phyloP scores from a whole-genome alignment of 2,888 invertebrate species.

The Tricholauxania praeusta region DNA sequence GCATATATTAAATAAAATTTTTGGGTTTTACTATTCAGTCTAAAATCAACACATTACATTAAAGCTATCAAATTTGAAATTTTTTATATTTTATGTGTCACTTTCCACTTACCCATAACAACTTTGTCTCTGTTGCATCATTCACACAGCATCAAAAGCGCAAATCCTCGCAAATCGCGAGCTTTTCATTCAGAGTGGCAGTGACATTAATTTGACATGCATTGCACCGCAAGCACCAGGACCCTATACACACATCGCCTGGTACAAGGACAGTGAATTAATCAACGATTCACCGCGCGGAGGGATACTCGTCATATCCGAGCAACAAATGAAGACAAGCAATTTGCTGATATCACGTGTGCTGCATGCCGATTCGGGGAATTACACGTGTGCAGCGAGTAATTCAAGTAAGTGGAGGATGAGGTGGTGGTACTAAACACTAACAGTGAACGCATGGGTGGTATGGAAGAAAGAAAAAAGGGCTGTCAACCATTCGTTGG shows the following conservation, averaged over 20 bases:
- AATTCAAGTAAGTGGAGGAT: slow-evolving; percentile 74
- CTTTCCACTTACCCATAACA: slow-evolving; percentile 3
- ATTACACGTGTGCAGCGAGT: slow-evolving; percentile 91
- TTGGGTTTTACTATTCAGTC: no score
- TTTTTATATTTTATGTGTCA: no score
- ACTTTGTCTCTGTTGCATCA: slow-evolving; percentile 51
- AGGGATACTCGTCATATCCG: slow-evolving; percentile 88
- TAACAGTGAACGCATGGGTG: background rate
- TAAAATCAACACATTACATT: no score
- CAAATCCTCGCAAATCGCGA: slow-evolving; percentile 88
- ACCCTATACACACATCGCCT: slow-evolving; percentile 80
- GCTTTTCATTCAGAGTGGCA: slow-evolving; percentile 88
- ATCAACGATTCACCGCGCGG: slow-evolving; percentile 89
- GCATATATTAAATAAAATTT: no score
- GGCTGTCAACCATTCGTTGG: no score
- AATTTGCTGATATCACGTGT: slow-evolving; percentile 84
- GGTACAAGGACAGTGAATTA: slow-evolving; percentile 86
- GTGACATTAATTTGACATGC: slow-evolving; percentile 92
- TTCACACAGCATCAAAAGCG: slow-evolving; percentile 84
- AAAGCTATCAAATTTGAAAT: no score
- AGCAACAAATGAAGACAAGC: slow-evolving; percentile 86
- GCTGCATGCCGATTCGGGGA: slow-evolving; percentile 74
- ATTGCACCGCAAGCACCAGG: slow-evolving; percentile 80
- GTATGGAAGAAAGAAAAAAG: no score
- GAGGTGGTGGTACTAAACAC: background rate